A percentile compares a stretch with the other conserved stretches of the same genome.
These are phyloP conservation scores for Phodopus roborovskii DNA, from an alignment of 2,113 vertebrate species.

Conservation along the genomic window DNA sequence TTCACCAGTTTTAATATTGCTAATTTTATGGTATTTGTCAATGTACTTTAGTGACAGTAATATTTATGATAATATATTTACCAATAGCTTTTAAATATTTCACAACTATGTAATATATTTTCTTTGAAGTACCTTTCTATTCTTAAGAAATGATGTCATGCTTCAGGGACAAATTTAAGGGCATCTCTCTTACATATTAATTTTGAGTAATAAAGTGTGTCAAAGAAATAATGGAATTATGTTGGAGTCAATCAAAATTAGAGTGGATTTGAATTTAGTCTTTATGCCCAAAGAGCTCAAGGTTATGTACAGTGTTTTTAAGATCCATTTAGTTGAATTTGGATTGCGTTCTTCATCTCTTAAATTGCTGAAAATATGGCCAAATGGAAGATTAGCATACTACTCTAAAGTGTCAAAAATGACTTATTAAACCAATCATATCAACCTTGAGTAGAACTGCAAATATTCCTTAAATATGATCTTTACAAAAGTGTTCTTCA, in stretches of 20 bases:
- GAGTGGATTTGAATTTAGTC: constrained; percentile 29
- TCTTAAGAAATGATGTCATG: neutral
- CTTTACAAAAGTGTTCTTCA: neutral
- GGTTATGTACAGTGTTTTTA: constrained; percentile 52
- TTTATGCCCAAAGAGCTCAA: neutral
- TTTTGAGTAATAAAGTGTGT: constrained; percentile 21
- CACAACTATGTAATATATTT: neutral
- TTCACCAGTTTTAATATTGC: too few relatives aligned
- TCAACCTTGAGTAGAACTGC: neutral
- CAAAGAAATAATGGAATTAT: constrained; percentile 44
- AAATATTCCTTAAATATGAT: neutral
- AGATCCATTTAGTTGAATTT: constrained; percentile 52
- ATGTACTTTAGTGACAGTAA: neutral
- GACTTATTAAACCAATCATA: constrained; percentile 34
- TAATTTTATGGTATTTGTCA: neutral
- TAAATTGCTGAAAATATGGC: neutral
- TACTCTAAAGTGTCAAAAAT: constrained; percentile 28
- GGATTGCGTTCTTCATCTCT: constrained; percentile 29
- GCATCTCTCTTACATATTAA: constrained; percentile 12
- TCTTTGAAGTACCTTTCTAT: neutral
- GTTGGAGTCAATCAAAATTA: constrained; percentile 31
- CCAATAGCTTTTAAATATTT: neutral
- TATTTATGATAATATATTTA: neutral
- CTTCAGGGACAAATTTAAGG: constrained; percentile 38
- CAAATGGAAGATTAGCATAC: constrained; percentile 19